phyloP scores from a whole-genome alignment of 2,113 vertebrate genomes.

The Indicator maculatus region DNA sequence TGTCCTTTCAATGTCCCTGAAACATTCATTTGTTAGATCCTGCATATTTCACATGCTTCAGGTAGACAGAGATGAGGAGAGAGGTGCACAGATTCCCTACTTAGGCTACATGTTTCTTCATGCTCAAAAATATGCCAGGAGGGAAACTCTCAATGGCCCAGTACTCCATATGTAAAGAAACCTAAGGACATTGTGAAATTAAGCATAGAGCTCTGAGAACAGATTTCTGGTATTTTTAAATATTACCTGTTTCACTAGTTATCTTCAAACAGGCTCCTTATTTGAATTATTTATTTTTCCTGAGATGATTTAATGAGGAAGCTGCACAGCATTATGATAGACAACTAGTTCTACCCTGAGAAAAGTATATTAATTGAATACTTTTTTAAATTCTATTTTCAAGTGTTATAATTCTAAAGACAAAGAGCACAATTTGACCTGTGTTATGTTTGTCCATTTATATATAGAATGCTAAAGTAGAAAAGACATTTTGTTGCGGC shows the following conservation, averaged over 20 bases:
- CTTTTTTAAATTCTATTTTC: neutral
- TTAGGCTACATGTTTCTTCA: neutral
- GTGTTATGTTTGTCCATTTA: neutral
- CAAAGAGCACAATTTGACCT: neutral
- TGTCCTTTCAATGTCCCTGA: constrained; percentile 17
- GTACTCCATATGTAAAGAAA: neutral
- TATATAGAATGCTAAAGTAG: neutral
- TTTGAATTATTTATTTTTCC: neutral
- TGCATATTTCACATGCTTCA: neutral
- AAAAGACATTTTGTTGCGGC: neutral
- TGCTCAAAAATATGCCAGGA: neutral
- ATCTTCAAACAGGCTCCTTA: neutral
- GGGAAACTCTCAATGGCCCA: fast-evolving
- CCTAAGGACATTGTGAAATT: neutral
- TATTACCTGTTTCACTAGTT: neutral
- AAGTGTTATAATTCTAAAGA: neutral
- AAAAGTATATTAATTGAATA: neutral
- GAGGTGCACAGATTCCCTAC: neutral
- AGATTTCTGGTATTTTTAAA: neutral
- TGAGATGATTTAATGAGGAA: neutral
- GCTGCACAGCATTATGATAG: neutral
- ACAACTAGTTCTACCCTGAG: neutral
- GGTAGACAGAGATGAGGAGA: neutral
- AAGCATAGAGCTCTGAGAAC: neutral
- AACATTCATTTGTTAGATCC: neutral